Evolutionary conservation across 2,113 vertebrate species (phyloP).

Genomic region (Amphiprion percula): DNA sequence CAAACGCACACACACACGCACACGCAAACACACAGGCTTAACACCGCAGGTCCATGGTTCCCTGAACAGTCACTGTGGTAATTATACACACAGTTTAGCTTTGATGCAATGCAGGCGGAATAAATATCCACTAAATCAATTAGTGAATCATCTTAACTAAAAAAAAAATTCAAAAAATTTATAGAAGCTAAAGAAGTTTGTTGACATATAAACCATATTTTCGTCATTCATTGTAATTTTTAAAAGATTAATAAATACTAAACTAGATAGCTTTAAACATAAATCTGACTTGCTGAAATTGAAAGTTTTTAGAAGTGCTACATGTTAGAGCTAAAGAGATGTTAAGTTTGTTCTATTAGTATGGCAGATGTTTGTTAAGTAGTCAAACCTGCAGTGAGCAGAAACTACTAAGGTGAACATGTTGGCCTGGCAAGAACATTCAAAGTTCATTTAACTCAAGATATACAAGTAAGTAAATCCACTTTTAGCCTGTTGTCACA

Average conservation of each 20-base stretch:
- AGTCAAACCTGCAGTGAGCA: neutral
- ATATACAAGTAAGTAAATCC: neutral
- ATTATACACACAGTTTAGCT: conserved; percentile 35
- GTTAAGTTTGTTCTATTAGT: neutral
- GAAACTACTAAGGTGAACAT: no score
- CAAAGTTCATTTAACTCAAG: no score
- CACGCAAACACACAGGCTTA: neutral
- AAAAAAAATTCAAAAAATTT: neutral
- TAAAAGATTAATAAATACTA: neutral
- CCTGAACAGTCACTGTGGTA: conserved; percentile 40
- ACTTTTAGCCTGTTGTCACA: neutral
- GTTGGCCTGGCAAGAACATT: no score
- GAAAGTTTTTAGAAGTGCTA: no score
- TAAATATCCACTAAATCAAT: conserved; percentile 25
- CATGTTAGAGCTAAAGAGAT: no score
- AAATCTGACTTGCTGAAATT: neutral
- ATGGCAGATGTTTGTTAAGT: neutral
- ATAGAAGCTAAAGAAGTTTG: neutral
- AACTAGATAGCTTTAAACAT: neutral
- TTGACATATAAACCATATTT: no score
- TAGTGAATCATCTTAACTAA: neutral
- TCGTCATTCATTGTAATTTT: neutral
- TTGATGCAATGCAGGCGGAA: conserved; percentile 55
- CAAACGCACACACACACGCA: neutral
- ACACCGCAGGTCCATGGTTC: conserved; percentile 40